A percentile compares a stretch with the other conserved stretches of the same genome.
phyloP scores from a whole-genome alignment of 2,797 vertebrate genomes.

The Mycteria americana region DNA sequence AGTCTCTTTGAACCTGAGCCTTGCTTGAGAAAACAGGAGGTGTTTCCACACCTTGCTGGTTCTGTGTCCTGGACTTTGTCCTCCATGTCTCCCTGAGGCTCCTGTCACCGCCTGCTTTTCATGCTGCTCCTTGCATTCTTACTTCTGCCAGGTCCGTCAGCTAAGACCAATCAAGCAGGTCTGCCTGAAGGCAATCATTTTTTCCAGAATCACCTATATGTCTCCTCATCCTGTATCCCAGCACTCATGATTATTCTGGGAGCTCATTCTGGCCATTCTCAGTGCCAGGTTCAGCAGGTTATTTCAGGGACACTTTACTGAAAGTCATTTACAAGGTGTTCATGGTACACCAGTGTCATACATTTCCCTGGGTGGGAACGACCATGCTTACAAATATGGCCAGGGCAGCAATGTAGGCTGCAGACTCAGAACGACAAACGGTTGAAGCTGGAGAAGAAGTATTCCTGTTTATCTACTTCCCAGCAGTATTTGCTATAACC shows the following conservation, averaged over 20 bases:
- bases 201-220: not conserved
- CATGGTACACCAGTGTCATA: too few species aligned
- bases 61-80: not conserved
- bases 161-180: not conserved
- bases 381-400: not conserved
- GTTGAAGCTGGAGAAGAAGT: not conserved
- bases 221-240: not conserved
- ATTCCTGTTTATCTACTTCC: not conserved
- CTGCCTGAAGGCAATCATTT: not conserved
- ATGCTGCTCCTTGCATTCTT: not conserved
- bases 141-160: not conserved
- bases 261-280: not conserved
- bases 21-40: not conserved
- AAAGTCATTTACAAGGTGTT: not conserved
- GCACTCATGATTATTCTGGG: not conserved
- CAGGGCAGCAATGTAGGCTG: not conserved
- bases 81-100: not conserved
- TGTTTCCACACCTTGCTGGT: not conserved
- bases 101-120: not conserved
- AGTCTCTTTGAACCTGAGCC: not conserved
- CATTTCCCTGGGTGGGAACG: not conserved
- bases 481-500: not conserved
- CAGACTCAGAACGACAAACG: rapidly evolving
- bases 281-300: not conserved
- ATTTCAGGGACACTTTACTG: not conserved